Conservation (phyloP, 2,888 invertebrate genomes). For the Apodemia hepburni region DNA sequence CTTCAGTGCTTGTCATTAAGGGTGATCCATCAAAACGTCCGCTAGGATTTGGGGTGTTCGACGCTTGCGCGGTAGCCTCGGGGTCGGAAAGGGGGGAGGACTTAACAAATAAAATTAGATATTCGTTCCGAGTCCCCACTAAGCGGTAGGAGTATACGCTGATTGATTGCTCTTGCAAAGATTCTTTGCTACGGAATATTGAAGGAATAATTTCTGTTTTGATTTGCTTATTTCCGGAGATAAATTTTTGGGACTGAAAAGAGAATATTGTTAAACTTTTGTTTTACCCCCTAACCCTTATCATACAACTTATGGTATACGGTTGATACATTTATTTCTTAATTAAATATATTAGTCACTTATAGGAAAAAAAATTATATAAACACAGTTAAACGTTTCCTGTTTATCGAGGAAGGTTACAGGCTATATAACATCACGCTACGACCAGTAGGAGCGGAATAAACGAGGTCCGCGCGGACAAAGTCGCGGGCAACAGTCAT, state of each 20-base stretch:
- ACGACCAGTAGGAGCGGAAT: too few species aligned
- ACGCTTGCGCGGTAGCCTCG: conserved; percentile 58
- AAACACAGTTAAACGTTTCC: too few species aligned
- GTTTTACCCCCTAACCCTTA: too few species aligned
- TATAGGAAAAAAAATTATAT: too few species aligned
- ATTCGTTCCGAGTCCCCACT: conserved; percentile 75
- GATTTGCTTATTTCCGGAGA: not conserved
- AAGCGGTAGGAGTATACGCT: conserved; percentile 63
- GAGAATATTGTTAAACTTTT: too few species aligned
- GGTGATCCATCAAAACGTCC: conserved; percentile 80
- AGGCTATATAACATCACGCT: too few species aligned
- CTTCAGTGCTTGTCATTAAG: conserved; percentile 77
- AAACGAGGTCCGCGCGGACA: too few species aligned
- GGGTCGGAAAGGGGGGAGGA: conserved; percentile 38
- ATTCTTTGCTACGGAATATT: conserved; percentile 32
- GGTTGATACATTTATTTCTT: too few species aligned
- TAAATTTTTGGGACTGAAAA: not conserved
- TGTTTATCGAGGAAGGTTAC: too few species aligned
- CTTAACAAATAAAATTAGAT: conserved; percentile 76
- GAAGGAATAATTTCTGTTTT: conserved; percentile 36
- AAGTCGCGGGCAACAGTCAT: too few species aligned
- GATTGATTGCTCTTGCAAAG: conserved; percentile 67
- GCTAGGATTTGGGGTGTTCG: conserved; percentile 73
- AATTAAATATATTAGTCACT: too few species aligned
- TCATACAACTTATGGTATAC: too few species aligned